Percentiles rank a stretch among this genome's conserved stretches.
Conservation (phyloP, 2,888 invertebrate species). For the Lasioglossum morio region DNA sequence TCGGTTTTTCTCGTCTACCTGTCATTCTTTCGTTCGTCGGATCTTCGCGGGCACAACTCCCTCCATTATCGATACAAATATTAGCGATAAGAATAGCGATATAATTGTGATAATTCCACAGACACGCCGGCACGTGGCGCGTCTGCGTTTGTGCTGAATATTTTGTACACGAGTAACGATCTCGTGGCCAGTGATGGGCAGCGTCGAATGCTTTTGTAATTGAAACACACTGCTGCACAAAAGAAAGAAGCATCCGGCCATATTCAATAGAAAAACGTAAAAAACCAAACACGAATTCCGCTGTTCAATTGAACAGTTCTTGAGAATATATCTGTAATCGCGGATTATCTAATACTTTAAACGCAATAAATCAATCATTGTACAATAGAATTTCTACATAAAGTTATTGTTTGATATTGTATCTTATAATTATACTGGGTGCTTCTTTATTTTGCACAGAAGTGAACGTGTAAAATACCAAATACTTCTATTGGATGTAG, state of each 20-base stretch:
- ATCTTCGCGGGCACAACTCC: slow-evolving; percentile 2
- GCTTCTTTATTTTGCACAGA: too few species aligned
- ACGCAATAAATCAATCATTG: too few species aligned
- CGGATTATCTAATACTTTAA: too few species aligned
- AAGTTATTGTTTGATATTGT: too few species aligned
- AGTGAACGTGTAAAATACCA: neutral
- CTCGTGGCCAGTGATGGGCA: slow-evolving; percentile 4
- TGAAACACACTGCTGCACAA: neutral
- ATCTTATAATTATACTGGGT: too few species aligned
- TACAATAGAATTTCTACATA: too few species aligned
- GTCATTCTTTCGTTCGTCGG: slow-evolving; percentile 7
- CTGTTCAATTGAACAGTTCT: too few species aligned
- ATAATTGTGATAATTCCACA: slow-evolving; percentile 55
- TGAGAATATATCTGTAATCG: too few species aligned
- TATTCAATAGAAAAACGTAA: too few species aligned
- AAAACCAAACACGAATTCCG: too few species aligned
- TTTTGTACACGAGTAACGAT: neutral
- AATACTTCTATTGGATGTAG: neutral
- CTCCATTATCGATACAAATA: slow-evolving; percentile 58
- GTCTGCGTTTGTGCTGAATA: neutral
- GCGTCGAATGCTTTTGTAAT: neutral
- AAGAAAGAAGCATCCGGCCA: too few species aligned
- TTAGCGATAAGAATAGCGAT: slow-evolving; percentile 51
- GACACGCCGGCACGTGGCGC: neutral
- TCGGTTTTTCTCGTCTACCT: neutral